These are phyloP conservation scores for Drosophila yakuba DNA, from an alignment of 1,140 invertebrate species.

Conservation along the genomic window DNA sequence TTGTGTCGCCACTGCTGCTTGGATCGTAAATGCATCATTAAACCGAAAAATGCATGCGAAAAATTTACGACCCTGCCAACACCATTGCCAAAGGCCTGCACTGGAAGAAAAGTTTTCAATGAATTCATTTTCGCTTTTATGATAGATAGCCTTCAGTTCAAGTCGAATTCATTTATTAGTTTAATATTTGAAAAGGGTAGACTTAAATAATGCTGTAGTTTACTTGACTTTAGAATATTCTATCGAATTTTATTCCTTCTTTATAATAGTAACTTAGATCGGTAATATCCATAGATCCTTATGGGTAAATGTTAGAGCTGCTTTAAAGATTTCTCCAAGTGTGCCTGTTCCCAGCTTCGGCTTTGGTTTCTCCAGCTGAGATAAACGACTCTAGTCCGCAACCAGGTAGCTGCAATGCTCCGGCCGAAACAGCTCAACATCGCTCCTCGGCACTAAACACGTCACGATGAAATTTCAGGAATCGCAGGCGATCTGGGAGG, in stretches of 20 bases:
- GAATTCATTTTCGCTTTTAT: no score
- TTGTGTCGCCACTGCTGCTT: slow-evolving; percentile 67
- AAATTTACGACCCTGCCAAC: slow-evolving; percentile 82
- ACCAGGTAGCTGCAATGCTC: slow-evolving; percentile 41
- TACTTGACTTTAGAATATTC: no score
- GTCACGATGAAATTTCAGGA: slow-evolving; percentile 51
- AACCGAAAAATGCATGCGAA: slow-evolving; percentile 84
- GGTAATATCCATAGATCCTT: no score
- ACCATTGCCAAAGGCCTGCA: slow-evolving; percentile 60
- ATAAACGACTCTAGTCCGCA: slow-evolving; percentile 10
- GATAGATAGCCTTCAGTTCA: no score
- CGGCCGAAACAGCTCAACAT: slow-evolving; percentile 38
- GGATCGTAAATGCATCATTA: slow-evolving; percentile 84
- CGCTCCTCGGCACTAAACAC: slow-evolving; percentile 53
- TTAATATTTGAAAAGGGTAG: no score
- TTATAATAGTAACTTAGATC: no score
- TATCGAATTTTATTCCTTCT: no score
- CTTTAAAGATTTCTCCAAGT: neutral
- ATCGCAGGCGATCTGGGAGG: slow-evolving; percentile 11
- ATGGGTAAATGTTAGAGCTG: neutral
- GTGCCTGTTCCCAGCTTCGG: slow-evolving; percentile 7
- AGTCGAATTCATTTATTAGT: no score
- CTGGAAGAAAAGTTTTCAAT: slow-evolving; percentile 7
- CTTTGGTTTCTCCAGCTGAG: slow-evolving; percentile 7
- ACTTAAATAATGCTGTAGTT: no score